Evolutionary conservation across 2,888 invertebrate species (phyloP), one percentile per base, ranked within the genome.

Genomic region (Leptopterna dolabrata): DNA sequence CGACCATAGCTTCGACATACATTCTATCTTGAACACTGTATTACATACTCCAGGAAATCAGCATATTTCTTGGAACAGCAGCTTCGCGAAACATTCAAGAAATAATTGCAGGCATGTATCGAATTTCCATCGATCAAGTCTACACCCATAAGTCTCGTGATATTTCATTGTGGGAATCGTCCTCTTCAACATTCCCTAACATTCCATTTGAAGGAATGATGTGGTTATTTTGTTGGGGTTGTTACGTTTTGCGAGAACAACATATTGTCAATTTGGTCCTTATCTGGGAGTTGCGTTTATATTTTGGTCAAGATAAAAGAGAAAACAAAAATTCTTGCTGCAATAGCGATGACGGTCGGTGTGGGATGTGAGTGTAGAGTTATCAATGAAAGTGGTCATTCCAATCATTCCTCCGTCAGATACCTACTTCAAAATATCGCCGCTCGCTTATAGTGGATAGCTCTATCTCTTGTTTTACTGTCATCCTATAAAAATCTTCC

Each of bases 381-480:
- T 63, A 63, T 63, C 63, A 63, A 63, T 63, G 63, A 63, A 63
- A 63, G 27, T 27, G 63, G 63, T 63, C 63, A 63, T 63, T 63
- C 63, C 63, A 63, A 63, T 63, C 63, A 63, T 27, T 24, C 63
- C 63, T 19, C 24, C 63, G 7, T 27, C 63, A 63, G 63, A 24
- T 63, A 47, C 63, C 63, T 63, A 27, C 63, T 63, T 27, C 24
- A 63, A 63, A 63, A 63, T 63, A 63, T 63, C 2, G 63, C 63
- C 24, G 24, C 19, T 63, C 63, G 24, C 24, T 63, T 24, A 24
- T 27, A 63, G 63, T 9, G n/a, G 16, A 55, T 55, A 63, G 63
- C 41, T 30, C n/a, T 41, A 73, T 73, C 73, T 16, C 36, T 73
- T 30, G 73, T 73, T 73, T 73, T 73, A 73, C 73, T 73, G 73